Base-by-base conservation (phyloP, 2,113 vertebrate genomes). In the Xiphophorus maculatus region DNA sequence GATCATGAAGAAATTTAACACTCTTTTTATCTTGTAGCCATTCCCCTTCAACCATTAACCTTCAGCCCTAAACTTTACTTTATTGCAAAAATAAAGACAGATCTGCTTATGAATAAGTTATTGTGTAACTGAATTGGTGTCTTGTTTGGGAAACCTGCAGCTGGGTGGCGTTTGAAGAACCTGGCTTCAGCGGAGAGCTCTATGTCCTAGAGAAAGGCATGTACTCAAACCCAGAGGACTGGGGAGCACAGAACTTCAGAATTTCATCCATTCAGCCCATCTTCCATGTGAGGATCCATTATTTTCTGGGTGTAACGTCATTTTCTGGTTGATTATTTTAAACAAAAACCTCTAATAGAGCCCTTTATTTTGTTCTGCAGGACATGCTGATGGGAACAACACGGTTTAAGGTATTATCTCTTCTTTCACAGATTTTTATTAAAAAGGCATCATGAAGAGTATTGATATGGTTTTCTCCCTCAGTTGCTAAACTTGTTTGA, bases 111-210 rank as follows among this genome's bases (percentile, higher is more conserved):
- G 29, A 63, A 63, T 32, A n/a, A 25, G 51, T 10, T n/a, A 63
- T 19, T 19, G 29, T 63, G 17, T 32, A 17, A 63, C 29, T 63
- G 25, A 30, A 14, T 63, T 28, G 28, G 29, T 66, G 25, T 7
- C 63, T 28, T 42, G 7, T 76, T 27, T 85, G 40, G 90, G 44
- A 77, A 4, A 4, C 15, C 42, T 71, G 42, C 83, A 99, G 98
- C 17, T 99, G 98, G 98, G 96, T 98, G 81, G 96, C 95, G 13
- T 99, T 99, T 82, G 97, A 99, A 89, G 95, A 96, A 35, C 93
- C 96, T 0, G 95, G 95, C 11, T 99, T 99, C 89, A 96, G 95
- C 0, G 98, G 98, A 29, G 96, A 98, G 77, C 92, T 97, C 63
- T 98, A 97, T 10, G 67, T 99, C 60, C 89, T 99, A 84, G 95